A percentile compares a stretch with the other conserved stretches of the same genome.
Evolutionary conservation across 2,113 vertebrate genomes (phyloP).

Genomic region (zebrafish (Danio rerio)): DNA sequence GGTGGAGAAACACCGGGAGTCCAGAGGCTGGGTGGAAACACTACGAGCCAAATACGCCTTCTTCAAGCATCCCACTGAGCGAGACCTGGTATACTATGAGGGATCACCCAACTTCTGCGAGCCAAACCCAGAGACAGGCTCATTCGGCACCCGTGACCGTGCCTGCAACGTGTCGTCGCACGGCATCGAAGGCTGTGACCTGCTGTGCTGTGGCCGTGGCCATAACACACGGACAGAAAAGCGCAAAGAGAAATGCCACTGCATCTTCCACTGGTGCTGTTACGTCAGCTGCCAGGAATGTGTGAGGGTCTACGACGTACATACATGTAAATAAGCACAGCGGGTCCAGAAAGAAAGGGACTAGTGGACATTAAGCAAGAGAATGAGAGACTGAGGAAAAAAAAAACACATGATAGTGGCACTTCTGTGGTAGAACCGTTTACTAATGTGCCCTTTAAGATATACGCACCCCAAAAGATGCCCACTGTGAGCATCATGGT

Average conservation of each 20-base stretch:
- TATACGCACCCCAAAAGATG: conserved; percentile 46
- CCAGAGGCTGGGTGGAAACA: conserved; percentile 96
- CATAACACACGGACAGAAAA: conserved; percentile 99
- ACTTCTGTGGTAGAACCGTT: conserved; percentile 64
- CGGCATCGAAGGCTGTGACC: conserved; percentile 96
- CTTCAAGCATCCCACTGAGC: conserved; percentile 95
- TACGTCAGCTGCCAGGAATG: conserved; percentile 99
- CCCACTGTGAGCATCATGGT: conserved; percentile 41
- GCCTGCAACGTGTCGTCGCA: conserved; percentile 96
- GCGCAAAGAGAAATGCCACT: conserved; percentile 97
- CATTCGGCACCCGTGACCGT: conserved; percentile 94
- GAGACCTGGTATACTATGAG: conserved; percentile 97
- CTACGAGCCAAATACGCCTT: conserved; percentile 94
- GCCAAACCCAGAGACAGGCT: conserved; percentile 95
- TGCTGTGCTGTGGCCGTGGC: conserved; percentile 95
- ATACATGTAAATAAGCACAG: conserved; percentile 91
- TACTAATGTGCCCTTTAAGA: conserved; percentile 45
- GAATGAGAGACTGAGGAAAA: conserved; percentile 20
- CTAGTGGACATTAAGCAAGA: conserved; percentile 23
- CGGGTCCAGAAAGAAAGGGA: not conserved
- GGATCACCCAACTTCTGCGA: conserved; percentile 98
- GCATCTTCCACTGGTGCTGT: conserved; percentile 99
- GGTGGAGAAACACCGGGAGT: conserved; percentile 96
- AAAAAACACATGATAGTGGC: conserved; percentile 51
- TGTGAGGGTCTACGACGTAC: conserved; percentile 91